Evolutionary conservation across 2,797 vertebrate species (phyloP).

Genomic region (Sebastolobus altivelis): DNA sequence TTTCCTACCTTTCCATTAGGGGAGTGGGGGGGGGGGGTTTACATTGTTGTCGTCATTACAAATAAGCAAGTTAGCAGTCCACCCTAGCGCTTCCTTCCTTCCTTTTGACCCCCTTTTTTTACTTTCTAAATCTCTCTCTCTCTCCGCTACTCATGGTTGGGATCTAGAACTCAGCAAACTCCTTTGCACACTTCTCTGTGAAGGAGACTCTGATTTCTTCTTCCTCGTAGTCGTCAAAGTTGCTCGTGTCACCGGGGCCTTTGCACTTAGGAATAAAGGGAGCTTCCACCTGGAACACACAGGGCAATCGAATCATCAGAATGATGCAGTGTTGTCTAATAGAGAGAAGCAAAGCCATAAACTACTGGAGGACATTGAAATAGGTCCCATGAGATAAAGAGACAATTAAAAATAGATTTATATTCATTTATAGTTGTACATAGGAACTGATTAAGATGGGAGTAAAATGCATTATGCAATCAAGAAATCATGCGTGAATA

Average conservation of each 20-base stretch:
- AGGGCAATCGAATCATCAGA: conserved; percentile 13
- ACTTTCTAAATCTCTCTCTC: conserved; percentile 60
- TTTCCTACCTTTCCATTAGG: conserved; percentile 70
- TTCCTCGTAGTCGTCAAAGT: conserved; percentile 97
- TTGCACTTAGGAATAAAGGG: conserved; percentile 98
- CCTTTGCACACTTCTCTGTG: conserved; percentile 95
- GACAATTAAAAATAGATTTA: conserved; percentile 20
- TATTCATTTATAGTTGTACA: not conserved
- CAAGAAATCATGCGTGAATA: not conserved
- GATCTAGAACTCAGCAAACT: conserved; percentile 95
- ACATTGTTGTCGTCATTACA: conserved; percentile 82
- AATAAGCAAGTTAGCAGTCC: conserved; percentile 85
- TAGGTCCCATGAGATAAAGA: not conserved
- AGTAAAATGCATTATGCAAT: not conserved
- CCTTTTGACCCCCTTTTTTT: conserved; percentile 62
- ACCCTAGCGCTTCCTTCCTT: conserved; percentile 70
- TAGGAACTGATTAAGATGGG: not conserved
- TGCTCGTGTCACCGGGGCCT: conserved; percentile 96
- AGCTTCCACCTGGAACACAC: conserved; percentile 89
- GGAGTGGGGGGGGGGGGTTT: conserved; percentile 41
- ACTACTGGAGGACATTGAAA: not conserved
- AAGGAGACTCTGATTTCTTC: conserved; percentile 95
- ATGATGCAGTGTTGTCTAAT: not conserved
- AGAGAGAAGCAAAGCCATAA: not conserved
- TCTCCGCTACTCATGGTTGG: conserved; percentile 70